Conservation (phyloP, 2,888 invertebrate genomes). For the Meandrusa payeni region DNA sequence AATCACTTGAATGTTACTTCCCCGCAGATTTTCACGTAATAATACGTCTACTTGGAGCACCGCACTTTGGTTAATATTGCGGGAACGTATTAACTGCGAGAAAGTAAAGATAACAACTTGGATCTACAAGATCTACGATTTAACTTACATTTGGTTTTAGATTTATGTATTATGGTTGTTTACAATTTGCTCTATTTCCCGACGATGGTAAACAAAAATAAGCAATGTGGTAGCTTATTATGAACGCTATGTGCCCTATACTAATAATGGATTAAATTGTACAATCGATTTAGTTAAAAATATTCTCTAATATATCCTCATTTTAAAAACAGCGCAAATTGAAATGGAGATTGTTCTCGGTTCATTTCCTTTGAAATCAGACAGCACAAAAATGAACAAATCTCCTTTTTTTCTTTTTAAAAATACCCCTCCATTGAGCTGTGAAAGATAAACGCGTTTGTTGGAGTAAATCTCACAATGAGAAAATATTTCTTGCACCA, state of each 20-base stretch:
- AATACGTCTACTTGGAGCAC: conserved; percentile 30
- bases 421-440: conserved; percentile 7
- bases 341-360: background rate
- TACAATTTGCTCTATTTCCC: no score
- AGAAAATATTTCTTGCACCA: conserved; percentile 7
- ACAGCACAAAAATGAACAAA: background rate
- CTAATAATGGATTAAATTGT: no score
- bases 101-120: conserved; percentile 17
- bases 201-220: no score
- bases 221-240: no score
- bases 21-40: conserved; percentile 40
- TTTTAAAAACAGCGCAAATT: no score
- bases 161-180: no score
- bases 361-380: background rate
- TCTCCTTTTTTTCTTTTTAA: background rate
- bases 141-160: background rate
- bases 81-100: conserved; percentile 18
- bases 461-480: conserved; percentile 4
- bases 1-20: conserved; percentile 28
- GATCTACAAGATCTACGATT: conserved; percentile 11
- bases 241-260: no score
- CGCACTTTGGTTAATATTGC: conserved; percentile 23
- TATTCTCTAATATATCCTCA: no score
- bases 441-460: conserved; percentile 10
- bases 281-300: no score